These are phyloP conservation scores for Pica pica DNA, from an alignment of 2,113 vertebrate species.

Conservation along the genomic window DNA sequence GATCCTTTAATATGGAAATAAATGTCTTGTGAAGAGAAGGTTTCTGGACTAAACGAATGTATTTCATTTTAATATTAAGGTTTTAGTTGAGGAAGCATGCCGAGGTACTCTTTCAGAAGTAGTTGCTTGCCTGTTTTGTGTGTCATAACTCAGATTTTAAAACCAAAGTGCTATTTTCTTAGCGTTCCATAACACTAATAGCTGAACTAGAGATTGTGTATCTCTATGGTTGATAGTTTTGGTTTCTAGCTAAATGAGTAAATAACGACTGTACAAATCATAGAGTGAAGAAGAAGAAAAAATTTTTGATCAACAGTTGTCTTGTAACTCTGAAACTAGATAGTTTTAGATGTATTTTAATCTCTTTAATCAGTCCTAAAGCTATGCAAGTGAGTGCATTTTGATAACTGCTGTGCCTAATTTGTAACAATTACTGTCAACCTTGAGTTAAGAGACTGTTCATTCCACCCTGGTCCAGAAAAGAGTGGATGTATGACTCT, in stretches of 20 bases:
- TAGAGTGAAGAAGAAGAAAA: conserved; percentile 4
- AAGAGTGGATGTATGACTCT: conserved; percentile 81
- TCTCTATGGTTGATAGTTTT: conserved; percentile 38
- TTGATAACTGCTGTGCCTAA: conserved; percentile 85
- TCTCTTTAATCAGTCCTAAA: conserved; percentile 82
- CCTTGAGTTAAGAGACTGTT: conserved; percentile 84
- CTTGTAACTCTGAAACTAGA: conserved; percentile 63
- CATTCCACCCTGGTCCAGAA: conserved; percentile 80
- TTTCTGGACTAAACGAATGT: background rate
- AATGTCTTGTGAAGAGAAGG: conserved; percentile 22
- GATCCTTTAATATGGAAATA: conserved; percentile 29
- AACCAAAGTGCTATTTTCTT: conserved; percentile 32
- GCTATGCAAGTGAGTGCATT: conserved; percentile 85
- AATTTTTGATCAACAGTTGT: conserved; percentile 76
- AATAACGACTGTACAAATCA: conserved; percentile 27
- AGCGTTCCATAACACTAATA: background rate
- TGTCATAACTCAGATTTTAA: conserved; percentile 38
- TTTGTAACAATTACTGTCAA: conserved; percentile 93
- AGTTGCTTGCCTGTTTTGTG: conserved; percentile 11
- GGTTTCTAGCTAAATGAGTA: conserved; percentile 50
- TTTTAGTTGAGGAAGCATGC: conserved; percentile 13
- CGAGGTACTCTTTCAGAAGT: background rate
- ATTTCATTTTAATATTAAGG: background rate
- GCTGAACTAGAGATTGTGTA: background rate
- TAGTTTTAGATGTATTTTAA: conserved; percentile 82